phyloP scores from a whole-genome alignment of 1,140 invertebrate species.

The Pseudomyrmex sp. region DNA sequence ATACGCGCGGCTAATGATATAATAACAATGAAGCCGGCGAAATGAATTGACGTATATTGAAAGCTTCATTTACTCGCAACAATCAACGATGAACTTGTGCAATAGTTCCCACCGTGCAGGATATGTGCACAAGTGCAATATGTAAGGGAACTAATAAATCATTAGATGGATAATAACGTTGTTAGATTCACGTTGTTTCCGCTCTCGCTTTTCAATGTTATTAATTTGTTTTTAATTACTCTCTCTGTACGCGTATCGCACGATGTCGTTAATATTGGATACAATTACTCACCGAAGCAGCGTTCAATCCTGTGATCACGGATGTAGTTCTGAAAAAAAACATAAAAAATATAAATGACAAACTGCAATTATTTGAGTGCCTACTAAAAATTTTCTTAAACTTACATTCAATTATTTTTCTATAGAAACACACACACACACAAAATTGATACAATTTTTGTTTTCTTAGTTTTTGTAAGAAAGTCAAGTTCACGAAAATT shows the following conservation, averaged over 20 bases:
- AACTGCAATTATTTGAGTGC: background rate
- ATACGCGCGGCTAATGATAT: background rate
- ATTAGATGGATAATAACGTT: background rate
- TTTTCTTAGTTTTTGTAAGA: no score
- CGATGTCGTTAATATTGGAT: background rate
- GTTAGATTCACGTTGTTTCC: background rate
- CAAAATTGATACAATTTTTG: no score
- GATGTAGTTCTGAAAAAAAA: background rate
- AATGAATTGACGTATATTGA: constrained; percentile 11
- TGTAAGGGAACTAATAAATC: constrained; percentile 13
- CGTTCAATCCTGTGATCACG: background rate
- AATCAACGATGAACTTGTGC: constrained; percentile 1
- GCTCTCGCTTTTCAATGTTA: no score
- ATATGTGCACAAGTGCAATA: constrained; percentile 22
- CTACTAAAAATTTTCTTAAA: background rate
- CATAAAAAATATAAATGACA: background rate
- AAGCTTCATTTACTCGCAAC: constrained; percentile 1
- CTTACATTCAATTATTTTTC: no score
- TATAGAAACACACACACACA: no score
- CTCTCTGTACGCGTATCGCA: background rate
- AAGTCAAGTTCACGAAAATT: background rate
- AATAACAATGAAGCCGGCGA: background rate
- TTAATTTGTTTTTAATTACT: no score
- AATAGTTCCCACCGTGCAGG: background rate
- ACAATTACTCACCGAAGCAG: background rate